phyloP scores from a whole-genome alignment of 2,888 invertebrate genomes.

The Smittia aterrima region DNA sequence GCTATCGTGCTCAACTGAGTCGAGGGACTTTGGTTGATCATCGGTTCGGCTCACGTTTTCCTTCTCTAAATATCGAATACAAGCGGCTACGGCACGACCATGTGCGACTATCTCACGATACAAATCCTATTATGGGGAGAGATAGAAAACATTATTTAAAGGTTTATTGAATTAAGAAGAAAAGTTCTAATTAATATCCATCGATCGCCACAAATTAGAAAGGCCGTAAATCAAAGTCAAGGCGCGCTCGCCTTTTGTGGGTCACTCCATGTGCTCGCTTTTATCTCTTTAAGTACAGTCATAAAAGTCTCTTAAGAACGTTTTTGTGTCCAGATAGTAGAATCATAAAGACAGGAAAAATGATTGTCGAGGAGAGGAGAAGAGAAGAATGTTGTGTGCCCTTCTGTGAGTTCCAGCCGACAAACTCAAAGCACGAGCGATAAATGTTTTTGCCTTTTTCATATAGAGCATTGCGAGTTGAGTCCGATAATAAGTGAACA shows the following conservation, averaged over 20 bases:
- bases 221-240: constrained; percentile 29
- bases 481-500: not conserved
- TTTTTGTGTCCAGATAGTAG: no score
- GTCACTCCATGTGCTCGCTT: constrained; percentile 1
- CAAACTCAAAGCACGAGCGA: constrained; percentile 12
- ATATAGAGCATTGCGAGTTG: not conserved
- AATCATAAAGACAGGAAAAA: no score
- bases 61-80: constrained; percentile 66
- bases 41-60: constrained; percentile 45
- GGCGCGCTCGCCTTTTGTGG: not conserved
- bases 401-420: not conserved
- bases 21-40: constrained; percentile 46
- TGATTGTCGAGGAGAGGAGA: no score
- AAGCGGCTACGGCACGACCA: constrained; percentile 79
- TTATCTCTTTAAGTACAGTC: not conserved
- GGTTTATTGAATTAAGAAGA: constrained; percentile 4
- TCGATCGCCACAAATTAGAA: constrained; percentile 16
- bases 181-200: constrained; percentile 20
- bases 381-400: not conserved
- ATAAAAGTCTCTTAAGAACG: constrained; percentile 1
- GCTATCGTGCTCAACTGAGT: constrained; percentile 44
- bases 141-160: constrained; percentile 44
- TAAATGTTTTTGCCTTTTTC: not conserved
- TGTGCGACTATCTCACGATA: constrained; percentile 92
- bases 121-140: constrained; percentile 68